phyloP scores from a whole-genome alignment of 1,140 invertebrate genomes.

The Dolichoris vasculosae region DNA sequence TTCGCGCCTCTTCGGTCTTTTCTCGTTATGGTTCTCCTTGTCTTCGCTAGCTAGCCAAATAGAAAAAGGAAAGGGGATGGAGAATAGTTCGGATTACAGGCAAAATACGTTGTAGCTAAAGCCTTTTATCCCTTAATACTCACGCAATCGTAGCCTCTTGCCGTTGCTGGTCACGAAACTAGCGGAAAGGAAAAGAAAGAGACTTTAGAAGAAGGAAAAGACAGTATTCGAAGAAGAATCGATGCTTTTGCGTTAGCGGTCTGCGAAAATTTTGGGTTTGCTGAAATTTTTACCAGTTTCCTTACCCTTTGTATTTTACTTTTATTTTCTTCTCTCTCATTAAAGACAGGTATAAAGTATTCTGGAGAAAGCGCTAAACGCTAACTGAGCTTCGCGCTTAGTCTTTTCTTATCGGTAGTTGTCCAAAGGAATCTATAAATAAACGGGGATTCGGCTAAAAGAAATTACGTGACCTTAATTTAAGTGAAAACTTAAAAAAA shows the following conservation, averaged over 20 bases:
- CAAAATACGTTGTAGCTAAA: constrained; percentile 67
- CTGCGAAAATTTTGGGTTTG: background rate
- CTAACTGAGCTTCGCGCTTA: background rate
- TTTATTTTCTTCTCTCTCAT: background rate
- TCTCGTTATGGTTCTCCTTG: background rate
- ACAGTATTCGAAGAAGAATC: constrained; percentile 8
- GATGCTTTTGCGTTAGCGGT: background rate
- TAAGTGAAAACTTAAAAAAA: background rate
- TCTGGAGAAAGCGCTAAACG: background rate
- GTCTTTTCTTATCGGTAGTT: constrained; percentile 31
- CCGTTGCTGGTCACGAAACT: background rate
- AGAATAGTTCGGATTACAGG: constrained; percentile 66
- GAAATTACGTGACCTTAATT: constrained; percentile 15
- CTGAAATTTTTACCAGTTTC: constrained; percentile 10
- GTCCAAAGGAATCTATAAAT: background rate
- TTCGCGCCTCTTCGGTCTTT: background rate
- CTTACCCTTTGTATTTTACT: background rate
- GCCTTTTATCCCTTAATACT: constrained; percentile 66
- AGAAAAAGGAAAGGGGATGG: constrained; percentile 47
- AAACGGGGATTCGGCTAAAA: background rate
- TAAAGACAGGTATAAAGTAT: background rate
- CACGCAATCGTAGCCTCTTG: constrained; percentile 41
- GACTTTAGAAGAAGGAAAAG: constrained; percentile 30
- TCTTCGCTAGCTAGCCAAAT: background rate
- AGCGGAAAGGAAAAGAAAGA: background rate